Conservation (phyloP, 2,113 vertebrate species). For the Alouatta palliata region DNA sequence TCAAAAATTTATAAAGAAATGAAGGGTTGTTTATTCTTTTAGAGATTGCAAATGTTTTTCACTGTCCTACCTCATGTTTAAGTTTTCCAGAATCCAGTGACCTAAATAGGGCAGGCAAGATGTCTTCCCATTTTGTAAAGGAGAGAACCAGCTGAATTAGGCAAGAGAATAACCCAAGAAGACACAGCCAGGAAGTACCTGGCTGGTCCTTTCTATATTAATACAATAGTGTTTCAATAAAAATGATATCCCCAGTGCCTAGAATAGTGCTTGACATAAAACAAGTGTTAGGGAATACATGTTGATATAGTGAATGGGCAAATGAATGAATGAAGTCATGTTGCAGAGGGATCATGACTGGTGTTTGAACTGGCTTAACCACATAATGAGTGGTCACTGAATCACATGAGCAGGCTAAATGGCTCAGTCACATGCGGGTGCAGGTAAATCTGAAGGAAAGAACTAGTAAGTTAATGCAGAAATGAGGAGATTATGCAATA, state of each 20-base stretch:
- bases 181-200: not conserved
- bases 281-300: not conserved
- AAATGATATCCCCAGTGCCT: not conserved
- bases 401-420: not conserved
- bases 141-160: not conserved
- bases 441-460: not conserved
- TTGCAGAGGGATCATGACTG: not conserved
- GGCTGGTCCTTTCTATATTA: not conserved
- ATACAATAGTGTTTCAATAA: not conserved
- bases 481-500: not conserved
- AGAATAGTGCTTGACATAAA: not conserved
- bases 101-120: not conserved
- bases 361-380: not conserved
- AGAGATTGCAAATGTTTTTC: not conserved
- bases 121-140: not conserved
- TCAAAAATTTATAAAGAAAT: not conserved
- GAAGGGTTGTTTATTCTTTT: not conserved
- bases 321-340: not conserved
- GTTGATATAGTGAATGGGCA: not conserved
- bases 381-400: not conserved
- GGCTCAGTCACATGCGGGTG: accelerated
- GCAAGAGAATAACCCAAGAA: not conserved
- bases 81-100: not conserved
- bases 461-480: not conserved
- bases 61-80: not conserved